A percentile compares a stretch with the other conserved stretches of the same genome.
phyloP scores from a whole-genome alignment of 2,113 vertebrate species.

The Riparia riparia region DNA sequence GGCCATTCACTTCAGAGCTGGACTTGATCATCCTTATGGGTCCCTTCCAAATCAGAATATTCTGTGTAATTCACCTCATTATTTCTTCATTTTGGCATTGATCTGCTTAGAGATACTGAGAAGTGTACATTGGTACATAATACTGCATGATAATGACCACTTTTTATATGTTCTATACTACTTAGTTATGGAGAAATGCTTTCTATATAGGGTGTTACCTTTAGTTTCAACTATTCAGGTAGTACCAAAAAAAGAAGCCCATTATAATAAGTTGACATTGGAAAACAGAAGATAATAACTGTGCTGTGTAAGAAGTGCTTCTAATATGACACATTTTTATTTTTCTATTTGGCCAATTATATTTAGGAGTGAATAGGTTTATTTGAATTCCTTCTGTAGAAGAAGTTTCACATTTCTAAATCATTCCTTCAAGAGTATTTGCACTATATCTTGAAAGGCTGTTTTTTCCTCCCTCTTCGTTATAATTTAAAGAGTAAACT shows the following conservation, averaged over 20 bases:
- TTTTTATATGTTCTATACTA: not conserved
- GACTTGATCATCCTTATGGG: not conserved
- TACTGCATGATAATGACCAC: not conserved
- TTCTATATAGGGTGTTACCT: not conserved
- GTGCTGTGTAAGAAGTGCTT: not conserved
- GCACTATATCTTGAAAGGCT: not conserved
- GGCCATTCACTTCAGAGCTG: not conserved
- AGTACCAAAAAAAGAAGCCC: not conserved
- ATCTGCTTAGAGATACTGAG: not conserved
- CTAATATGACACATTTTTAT: not conserved
- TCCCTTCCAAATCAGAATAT: not conserved
- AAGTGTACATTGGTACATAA: not conserved
- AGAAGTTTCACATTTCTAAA: not conserved
- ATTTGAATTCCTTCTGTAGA: not conserved
- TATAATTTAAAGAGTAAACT: not conserved
- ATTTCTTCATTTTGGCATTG: not conserved
- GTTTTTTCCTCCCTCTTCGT: accelerated
- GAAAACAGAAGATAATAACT: not conserved
- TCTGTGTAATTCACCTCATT: not conserved
- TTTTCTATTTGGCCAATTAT: not conserved
- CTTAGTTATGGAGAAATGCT: not conserved
- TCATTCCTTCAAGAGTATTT: not conserved
- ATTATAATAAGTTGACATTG: not conserved
- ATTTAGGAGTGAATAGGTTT: not conserved
- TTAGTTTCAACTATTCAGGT: not conserved